phyloP scores from a whole-genome alignment of 2,797 vertebrate species.

The Oryzias dopingdopingensis region DNA sequence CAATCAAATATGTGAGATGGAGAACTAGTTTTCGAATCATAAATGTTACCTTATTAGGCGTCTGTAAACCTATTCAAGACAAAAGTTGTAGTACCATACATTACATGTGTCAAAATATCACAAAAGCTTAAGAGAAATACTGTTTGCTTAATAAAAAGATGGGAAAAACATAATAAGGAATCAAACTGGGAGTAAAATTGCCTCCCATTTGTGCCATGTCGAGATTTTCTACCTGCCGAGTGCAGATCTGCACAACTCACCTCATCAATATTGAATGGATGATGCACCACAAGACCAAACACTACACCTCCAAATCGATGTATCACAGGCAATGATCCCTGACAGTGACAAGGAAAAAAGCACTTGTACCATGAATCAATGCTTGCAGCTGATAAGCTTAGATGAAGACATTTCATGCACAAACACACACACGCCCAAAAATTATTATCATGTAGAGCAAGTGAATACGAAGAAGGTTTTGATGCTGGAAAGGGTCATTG shows the following conservation, averaged over 20 bases:
- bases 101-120: too few species aligned
- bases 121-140: too few species aligned
- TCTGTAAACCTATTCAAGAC: too few species aligned
- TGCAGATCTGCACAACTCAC: constrained; percentile 19
- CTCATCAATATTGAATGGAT: constrained; percentile 54
- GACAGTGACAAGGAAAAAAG: constrained; percentile 34
- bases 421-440: constrained; percentile 11
- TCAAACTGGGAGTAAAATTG: constrained; percentile 2
- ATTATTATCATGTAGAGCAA: constrained; percentile 10
- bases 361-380: constrained; percentile 50
- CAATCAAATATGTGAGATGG: too few species aligned
- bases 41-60: too few species aligned
- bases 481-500: constrained; percentile 1
- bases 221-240: constrained; percentile 13
- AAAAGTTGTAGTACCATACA: too few species aligned
- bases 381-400: constrained; percentile 38
- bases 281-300: constrained; percentile 46
- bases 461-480: constrained; percentile 25
- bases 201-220: constrained; percentile 16
- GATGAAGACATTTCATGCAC: constrained; percentile 31
- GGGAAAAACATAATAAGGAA: constrained; percentile 9
- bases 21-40: too few species aligned
- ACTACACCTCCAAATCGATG: constrained; percentile 42
- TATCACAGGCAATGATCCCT: constrained; percentile 59
- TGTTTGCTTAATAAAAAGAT: constrained; percentile 7